Conservation (phyloP, 2,113 vertebrate species). For the Indri indri region DNA sequence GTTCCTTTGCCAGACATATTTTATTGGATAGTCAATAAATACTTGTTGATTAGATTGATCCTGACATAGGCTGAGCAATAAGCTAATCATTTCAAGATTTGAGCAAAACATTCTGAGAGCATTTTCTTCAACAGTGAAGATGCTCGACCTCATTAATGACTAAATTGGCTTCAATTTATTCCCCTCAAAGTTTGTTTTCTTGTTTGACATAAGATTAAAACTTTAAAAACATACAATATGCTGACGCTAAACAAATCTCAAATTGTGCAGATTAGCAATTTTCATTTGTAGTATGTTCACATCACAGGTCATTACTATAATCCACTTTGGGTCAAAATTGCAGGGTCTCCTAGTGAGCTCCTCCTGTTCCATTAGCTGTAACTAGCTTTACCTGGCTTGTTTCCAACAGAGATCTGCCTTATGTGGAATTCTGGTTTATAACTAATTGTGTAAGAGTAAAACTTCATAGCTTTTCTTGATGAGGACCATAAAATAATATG, state of each 20-base stretch:
- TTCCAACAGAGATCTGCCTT: background rate
- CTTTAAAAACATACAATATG: constrained; percentile 12
- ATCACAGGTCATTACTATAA: background rate
- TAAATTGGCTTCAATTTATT: constrained; percentile 56
- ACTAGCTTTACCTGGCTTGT: background rate
- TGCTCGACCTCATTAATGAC: constrained; percentile 26
- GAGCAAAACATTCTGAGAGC: constrained; percentile 27
- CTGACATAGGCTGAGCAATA: background rate
- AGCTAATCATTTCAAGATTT: constrained; percentile 52
- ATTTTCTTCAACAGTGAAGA: constrained; percentile 36
- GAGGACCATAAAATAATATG: background rate
- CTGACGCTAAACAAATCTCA: constrained; percentile 30
- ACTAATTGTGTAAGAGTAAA: background rate
- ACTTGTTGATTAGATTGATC: constrained; percentile 26
- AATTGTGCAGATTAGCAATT: background rate
- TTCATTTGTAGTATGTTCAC: background rate
- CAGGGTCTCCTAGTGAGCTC: background rate
- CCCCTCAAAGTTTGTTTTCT: constrained; percentile 23
- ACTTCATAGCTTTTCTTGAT: background rate
- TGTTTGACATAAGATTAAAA: constrained; percentile 41
- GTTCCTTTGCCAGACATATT: constrained; percentile 38
- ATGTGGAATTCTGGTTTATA: background rate
- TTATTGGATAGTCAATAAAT: constrained; percentile 36
- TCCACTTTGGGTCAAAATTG: background rate
- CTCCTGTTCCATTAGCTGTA: background rate